Evolutionary conservation across 2,888 invertebrate genomes (phyloP), one percentile per base, ranked within the genome.

Genomic region (Lochmaea capreae): DNA sequence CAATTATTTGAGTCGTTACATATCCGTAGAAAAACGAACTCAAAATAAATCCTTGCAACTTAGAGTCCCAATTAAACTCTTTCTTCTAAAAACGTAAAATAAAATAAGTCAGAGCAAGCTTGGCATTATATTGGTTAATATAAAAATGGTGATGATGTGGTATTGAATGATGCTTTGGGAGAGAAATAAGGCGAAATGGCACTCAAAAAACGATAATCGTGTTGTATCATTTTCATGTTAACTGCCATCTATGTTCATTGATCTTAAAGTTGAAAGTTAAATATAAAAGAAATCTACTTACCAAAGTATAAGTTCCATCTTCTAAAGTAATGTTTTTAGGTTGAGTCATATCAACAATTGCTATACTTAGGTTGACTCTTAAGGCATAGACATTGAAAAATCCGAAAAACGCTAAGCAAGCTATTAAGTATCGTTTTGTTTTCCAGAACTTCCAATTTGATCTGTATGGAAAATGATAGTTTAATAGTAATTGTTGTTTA

Each of bases 21-120:
- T 97, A 97, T 0, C 96, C 96, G 83, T 95, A 96, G 89, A 97
- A 97, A 87, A 97, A 97, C 0, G 95, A 94, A 82, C 95, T 95
- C 66, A 97, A 87, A 46, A 97, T 91, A 66, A 93, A 87, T 0
- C 96, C 96, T 86, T 93, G 94, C 57, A 92, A 90, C 83, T 91
- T 91, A 0, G 93, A 90, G 81, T 92, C 92, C 96, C 96, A 96
- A 76, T 93, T 91, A 83, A 95, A 95, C 82, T 95, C 94, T 78
- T 90, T 91, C n/a, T 88, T 87, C 91, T 93, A 76, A 65, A 79
- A 73, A 14, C 6, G 57, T 16, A 6, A 42, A 67, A 33, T 33
- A 6, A 33, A 33, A 8, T 33, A 33, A 33, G 3, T 33, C 26
- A 33, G 4, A 33, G 26, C 26, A 26, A 26, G 26, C 26, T 3